Percentiles rank a stretch among this genome's conserved stretches.
Evolutionary conservation across 2,113 vertebrate species (phyloP).

Genomic region (Rattus rattus): DNA sequence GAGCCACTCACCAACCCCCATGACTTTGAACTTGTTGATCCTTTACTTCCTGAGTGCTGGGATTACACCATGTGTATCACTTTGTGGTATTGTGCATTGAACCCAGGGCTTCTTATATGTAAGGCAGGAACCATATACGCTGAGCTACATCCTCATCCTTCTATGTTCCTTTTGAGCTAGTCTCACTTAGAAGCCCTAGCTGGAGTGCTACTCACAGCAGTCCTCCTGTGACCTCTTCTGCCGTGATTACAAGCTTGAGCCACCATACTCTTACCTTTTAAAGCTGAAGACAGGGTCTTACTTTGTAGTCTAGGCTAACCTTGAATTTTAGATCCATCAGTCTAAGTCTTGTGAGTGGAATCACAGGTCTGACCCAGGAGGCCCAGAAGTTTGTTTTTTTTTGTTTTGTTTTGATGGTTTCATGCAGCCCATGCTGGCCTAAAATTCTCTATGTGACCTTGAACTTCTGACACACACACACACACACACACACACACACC

Average conservation of each 20-base stretch:
- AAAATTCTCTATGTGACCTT: neutral
- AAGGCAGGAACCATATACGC: neutral
- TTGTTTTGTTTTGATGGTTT: neutral
- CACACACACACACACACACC: too few relatives aligned
- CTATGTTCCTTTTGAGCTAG: neutral
- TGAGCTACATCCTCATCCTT: neutral
- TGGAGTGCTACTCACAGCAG: neutral
- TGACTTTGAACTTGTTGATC: neutral
- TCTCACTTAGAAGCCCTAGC: neutral
- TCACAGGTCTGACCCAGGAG: neutral
- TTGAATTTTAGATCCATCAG: neutral
- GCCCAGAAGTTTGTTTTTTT: neutral
- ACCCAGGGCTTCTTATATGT: neutral
- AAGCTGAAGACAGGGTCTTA: neutral
- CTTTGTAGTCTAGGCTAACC: neutral
- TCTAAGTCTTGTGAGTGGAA: neutral
- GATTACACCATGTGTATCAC: neutral
- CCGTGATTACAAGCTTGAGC: neutral
- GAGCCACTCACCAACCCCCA: neutral
- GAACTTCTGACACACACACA: neutral
- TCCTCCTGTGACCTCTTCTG: neutral
- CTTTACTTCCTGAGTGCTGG: neutral
- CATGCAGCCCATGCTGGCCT: neutral
- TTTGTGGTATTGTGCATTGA: neutral
- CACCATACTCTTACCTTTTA: neutral